Evolutionary conservation across 1,140 invertebrate species (phyloP).

Genomic region (Pseudomyrmex concolor): DNA sequence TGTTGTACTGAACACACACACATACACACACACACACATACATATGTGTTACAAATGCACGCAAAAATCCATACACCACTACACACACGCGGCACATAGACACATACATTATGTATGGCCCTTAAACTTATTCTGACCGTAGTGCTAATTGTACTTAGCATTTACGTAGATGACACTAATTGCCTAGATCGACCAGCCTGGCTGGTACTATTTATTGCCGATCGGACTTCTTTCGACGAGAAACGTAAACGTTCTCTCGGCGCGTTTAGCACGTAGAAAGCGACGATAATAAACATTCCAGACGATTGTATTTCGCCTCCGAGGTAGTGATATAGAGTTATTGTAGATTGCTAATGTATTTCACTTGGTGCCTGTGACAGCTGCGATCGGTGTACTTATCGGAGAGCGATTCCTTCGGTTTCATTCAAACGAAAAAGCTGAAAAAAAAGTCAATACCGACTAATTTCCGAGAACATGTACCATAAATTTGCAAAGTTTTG

Average conservation of each 20-base stretch:
- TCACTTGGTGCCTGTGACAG: constrained; percentile 75
- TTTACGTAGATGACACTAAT: constrained; percentile 81
- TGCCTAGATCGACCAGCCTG: constrained; percentile 75
- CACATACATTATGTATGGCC: constrained; percentile 71
- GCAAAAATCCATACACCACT: constrained; percentile 32
- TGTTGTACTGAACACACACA: background rate
- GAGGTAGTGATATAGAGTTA: constrained; percentile 82
- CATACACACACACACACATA: constrained; percentile 47
- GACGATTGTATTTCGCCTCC: constrained; percentile 76
- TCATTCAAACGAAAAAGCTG: background rate
- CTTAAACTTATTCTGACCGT: constrained; percentile 81
- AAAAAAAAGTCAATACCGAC: background rate
- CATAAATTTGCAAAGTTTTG: background rate
- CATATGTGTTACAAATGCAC: constrained; percentile 13
- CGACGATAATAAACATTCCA: constrained; percentile 58
- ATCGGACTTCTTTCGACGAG: constrained; percentile 51
- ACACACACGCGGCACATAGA: constrained; percentile 58
- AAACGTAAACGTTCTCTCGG: constrained; percentile 30
- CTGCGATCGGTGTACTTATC: constrained; percentile 60
- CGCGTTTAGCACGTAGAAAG: constrained; percentile 59
- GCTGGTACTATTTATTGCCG: constrained; percentile 52
- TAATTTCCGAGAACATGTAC: background rate
- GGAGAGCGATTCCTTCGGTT: background rate
- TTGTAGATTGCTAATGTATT: constrained; percentile 75
- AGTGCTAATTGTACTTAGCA: constrained; percentile 82